phyloP scores from a whole-genome alignment of 2,113 vertebrate genomes.

The Oxyura jamaicensis region DNA sequence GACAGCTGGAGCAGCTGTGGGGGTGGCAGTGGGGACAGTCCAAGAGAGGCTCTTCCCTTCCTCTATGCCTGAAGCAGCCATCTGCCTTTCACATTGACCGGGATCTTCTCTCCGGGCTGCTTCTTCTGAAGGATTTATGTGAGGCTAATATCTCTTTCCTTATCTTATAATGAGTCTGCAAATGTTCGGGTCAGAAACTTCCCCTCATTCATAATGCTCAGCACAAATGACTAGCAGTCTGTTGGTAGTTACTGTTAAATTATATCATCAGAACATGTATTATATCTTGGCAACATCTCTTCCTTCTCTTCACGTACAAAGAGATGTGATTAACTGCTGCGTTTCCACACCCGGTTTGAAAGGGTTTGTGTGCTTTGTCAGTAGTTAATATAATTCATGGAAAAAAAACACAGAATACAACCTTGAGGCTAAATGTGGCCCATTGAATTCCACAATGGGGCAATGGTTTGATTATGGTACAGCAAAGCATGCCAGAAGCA shows the following conservation, averaged over 20 bases:
- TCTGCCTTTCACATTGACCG: background rate
- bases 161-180: conserved; percentile 24
- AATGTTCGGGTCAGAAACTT: conserved; percentile 52
- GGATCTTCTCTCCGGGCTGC: background rate
- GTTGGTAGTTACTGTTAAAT: conserved; percentile 43
- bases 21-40: background rate
- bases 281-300: conserved; percentile 21
- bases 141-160: background rate
- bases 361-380: conserved; percentile 6
- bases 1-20: background rate
- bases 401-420: conserved; percentile 34
- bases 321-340: conserved; percentile 41
- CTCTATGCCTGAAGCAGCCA: background rate
- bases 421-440: conserved; percentile 50
- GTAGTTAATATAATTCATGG: conserved; percentile 24
- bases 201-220: conserved; percentile 33
- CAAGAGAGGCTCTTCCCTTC: background rate
- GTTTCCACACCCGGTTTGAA: conserved; percentile 28
- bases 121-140: background rate
- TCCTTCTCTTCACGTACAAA: conserved; percentile 21
- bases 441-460: conserved; percentile 32
- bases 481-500: conserved; percentile 24
- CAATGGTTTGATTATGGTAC: conserved; percentile 6
- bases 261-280: conserved; percentile 26
- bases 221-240: conserved; percentile 25